Evolutionary conservation across 2,888 invertebrate species (phyloP).

Genomic region (Acronicta aceris): DNA sequence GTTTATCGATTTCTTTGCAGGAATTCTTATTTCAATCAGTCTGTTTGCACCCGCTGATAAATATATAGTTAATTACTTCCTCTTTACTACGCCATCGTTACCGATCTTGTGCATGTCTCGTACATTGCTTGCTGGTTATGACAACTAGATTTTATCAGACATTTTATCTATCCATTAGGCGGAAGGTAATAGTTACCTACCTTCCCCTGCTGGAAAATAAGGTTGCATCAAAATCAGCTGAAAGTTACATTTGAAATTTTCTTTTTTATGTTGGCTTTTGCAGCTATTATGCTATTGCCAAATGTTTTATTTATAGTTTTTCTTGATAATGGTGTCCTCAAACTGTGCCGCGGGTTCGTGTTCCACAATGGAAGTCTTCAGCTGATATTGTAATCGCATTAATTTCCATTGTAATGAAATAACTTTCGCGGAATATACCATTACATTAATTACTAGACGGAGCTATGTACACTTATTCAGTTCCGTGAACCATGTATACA

Average conservation of each 20-base stretch:
- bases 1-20: background rate
- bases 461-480: slow-evolving; percentile 40
- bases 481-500: slow-evolving; percentile 41
- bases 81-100: background rate
- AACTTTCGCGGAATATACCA: slow-evolving; percentile 41
- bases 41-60: background rate
- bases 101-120: background rate
- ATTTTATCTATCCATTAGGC: background rate
- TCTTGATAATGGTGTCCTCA: background rate
- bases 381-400: slow-evolving; percentile 28
- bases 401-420: slow-evolving; percentile 37
- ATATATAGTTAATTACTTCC: background rate
- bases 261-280: too few relatives aligned
- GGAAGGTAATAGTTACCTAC: too few relatives aligned
- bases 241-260: too few relatives aligned
- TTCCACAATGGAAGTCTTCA: slow-evolving; percentile 5
- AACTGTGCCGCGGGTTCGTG: background rate
- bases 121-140: background rate
- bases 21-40: slow-evolving; percentile 6
- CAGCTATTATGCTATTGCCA: background rate
- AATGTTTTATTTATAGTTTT: background rate
- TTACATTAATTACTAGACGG: slow-evolving; percentile 33
- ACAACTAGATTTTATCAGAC: too few relatives aligned
- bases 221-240: too few relatives aligned
- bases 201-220: too few relatives aligned